A percentile compares a stretch with the other conserved stretches of the same genome.
Conservation (phyloP, 1,140 invertebrate species). For the Leptoteleia sp. region DNA sequence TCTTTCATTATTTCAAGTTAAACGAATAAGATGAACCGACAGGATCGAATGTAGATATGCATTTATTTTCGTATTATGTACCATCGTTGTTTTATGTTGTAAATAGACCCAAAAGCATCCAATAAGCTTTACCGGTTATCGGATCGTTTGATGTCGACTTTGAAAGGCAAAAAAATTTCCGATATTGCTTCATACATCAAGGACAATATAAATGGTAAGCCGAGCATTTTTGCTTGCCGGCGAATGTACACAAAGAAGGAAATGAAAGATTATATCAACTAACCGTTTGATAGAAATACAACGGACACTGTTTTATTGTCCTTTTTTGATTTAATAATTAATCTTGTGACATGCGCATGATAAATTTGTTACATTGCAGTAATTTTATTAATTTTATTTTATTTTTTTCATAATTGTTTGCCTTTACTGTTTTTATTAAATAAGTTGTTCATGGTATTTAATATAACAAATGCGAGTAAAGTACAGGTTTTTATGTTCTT, state of each 20-base stretch:
- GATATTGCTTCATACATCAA: slow-evolving; percentile 82
- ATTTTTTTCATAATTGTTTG: too few species aligned
- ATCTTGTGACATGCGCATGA: slow-evolving; percentile 3
- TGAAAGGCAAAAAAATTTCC: slow-evolving; percentile 81
- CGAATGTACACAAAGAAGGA: slow-evolving; percentile 14
- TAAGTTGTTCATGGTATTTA: too few species aligned
- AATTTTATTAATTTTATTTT: not conserved
- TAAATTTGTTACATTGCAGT: not conserved
- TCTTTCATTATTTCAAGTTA: not conserved
- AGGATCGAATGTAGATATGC: slow-evolving; percentile 30
- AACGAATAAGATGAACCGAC: not conserved
- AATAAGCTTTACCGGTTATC: slow-evolving; percentile 79
- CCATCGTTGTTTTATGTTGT: slow-evolving; percentile 73
- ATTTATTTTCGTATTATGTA: slow-evolving; percentile 39
- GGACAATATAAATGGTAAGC: slow-evolving; percentile 82
- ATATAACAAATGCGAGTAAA: too few species aligned
- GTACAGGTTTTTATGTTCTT: too few species aligned
- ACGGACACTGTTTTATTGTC: slow-evolving; percentile 29
- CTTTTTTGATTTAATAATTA: slow-evolving; percentile 16
- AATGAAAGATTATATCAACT: slow-evolving; percentile 21
- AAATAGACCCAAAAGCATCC: slow-evolving; percentile 77
- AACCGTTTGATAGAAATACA: slow-evolving; percentile 21
- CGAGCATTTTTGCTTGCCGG: slow-evolving; percentile 64
- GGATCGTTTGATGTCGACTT: slow-evolving; percentile 79
- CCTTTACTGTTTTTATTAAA: too few species aligned